Conservation (phyloP, 2,888 invertebrate species). For the Erebia epiphron region DNA sequence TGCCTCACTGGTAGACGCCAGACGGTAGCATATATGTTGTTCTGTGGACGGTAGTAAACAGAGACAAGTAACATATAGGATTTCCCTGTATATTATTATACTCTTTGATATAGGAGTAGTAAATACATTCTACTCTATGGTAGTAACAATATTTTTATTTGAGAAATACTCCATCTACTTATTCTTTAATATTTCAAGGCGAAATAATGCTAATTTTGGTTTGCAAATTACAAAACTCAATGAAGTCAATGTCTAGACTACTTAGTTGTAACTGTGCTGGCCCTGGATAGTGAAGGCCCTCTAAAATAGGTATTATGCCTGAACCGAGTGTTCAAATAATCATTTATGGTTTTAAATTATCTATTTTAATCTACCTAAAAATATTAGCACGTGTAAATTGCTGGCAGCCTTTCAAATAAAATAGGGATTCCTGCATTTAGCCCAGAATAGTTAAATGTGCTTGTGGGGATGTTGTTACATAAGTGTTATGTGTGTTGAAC, state of each 20-base stretch:
- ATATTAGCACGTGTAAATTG: conserved; percentile 12
- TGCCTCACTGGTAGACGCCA: no score
- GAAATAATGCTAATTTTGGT: background rate
- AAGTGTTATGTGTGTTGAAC: background rate
- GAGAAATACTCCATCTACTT: no score
- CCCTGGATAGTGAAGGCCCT: background rate
- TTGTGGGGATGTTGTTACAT: background rate
- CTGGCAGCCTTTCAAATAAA: conserved; percentile 5
- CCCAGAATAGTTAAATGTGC: conserved; percentile 3
- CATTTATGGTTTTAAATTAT: background rate
- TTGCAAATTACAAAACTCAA: background rate
- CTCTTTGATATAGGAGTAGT: no score
- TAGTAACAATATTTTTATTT: no score
- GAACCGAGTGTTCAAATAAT: background rate
- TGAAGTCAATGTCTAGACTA: background rate
- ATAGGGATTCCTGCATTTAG: background rate
- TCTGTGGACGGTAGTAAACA: no score
- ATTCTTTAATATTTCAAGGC: background rate
- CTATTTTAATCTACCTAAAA: background rate
- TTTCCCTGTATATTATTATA: no score
- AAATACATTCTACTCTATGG: no score
- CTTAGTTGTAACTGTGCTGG: background rate
- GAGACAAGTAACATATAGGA: no score
- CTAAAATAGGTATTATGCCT: conserved; percentile 6
- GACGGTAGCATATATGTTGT: no score